phyloP scores from a whole-genome alignment of 2,888 invertebrate genomes.

The Bhutanitis thaidina region DNA sequence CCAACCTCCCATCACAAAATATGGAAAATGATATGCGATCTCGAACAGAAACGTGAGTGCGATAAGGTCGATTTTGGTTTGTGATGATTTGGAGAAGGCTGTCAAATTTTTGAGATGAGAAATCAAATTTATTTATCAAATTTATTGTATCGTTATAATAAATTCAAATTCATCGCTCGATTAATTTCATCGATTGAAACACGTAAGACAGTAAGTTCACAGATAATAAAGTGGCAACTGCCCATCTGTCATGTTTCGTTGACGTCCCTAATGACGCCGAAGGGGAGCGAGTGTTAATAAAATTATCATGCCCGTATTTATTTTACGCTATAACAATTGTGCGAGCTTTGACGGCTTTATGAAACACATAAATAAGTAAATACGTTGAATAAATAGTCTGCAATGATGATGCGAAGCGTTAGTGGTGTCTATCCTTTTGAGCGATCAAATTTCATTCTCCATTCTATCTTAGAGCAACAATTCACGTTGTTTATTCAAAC shows the following conservation, averaged over 20 bases:
- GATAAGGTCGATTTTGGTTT: not conserved
- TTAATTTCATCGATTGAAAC: conserved; percentile 36
- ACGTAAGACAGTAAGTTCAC: conserved; percentile 28
- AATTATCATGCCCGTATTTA: conserved; percentile 24
- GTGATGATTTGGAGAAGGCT: not conserved
- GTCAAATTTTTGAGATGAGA: not conserved
- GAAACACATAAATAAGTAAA: not conserved
- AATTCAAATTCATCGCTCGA: conserved; percentile 35
- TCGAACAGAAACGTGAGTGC: not conserved
- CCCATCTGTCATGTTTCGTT: conserved; percentile 43
- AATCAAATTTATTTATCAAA: conserved; percentile 32
- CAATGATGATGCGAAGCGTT: too few relatives aligned
- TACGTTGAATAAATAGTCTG: not conserved
- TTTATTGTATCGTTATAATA: conserved; percentile 30
- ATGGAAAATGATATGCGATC: conserved; percentile 3
- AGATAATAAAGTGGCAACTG: conserved; percentile 29
- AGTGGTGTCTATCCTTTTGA: too few relatives aligned
- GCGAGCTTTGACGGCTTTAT: conserved; percentile 11
- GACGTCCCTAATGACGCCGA: conserved; percentile 23
- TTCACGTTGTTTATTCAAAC: too few relatives aligned
- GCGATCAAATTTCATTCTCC: too few relatives aligned
- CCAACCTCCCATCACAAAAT: not conserved
- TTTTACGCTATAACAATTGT: conserved; percentile 14
- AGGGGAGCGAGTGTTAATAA: conserved; percentile 29
- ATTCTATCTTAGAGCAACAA: too few relatives aligned